Percentiles rank a stretch among this genome's conserved stretches.
phyloP scores from a whole-genome alignment of 2,888 invertebrate species.

The Drosophila sordidapex region DNA sequence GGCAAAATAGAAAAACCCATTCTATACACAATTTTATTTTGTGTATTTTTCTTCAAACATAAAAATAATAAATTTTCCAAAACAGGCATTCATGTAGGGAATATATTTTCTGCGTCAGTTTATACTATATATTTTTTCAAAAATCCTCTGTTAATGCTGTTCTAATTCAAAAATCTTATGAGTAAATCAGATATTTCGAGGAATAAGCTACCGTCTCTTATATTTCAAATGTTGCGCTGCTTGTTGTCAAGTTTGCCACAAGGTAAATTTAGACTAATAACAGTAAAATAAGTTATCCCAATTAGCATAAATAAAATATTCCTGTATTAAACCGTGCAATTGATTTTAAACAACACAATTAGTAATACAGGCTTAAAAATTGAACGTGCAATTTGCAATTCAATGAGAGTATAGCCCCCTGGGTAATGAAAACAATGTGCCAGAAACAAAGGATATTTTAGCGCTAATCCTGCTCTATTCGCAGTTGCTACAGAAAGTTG shows the following conservation, averaged over 20 bases:
- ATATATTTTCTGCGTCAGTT: background rate
- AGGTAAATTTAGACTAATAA: background rate
- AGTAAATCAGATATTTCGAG: background rate
- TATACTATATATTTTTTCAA: background rate
- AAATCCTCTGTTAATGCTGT: background rate
- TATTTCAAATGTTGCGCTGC: background rate
- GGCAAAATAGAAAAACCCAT: conserved; percentile 41
- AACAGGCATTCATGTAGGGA: background rate
- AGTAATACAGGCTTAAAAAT: conserved; percentile 15
- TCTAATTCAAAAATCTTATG: background rate
- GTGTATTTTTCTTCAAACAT: background rate
- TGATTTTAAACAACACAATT: conserved; percentile 17
- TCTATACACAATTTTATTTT: conserved; percentile 18
- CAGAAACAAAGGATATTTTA: conserved; percentile 32
- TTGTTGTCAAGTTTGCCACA: background rate
- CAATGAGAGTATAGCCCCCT: conserved; percentile 27
- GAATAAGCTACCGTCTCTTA: background rate
- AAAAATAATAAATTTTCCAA: conserved; percentile 20
- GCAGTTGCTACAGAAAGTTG: background rate
- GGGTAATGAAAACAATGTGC: conserved; percentile 15
- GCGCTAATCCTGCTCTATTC: conserved; percentile 38
- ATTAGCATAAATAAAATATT: conserved; percentile 18
- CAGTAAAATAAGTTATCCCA: background rate
- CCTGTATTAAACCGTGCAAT: background rate
- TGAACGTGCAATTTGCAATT: conserved; percentile 29